A percentile compares a stretch with the other conserved stretches of the same genome.
Evolutionary conservation across 2,113 vertebrate genomes (phyloP).

Genomic region (Ellobius talpinus): DNA sequence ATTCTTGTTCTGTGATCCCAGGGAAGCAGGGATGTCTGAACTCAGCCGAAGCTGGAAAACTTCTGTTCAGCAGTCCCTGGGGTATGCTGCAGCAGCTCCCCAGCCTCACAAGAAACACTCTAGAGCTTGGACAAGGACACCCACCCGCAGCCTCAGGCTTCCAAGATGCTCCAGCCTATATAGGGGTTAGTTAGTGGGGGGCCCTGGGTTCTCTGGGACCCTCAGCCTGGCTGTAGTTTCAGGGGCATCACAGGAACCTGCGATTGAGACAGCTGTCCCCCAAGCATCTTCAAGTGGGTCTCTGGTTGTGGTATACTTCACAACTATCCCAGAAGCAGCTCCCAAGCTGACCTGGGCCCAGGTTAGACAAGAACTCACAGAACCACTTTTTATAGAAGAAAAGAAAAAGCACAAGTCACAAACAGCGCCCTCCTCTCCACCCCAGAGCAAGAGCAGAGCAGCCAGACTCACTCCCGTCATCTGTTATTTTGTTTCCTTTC

Average conservation of each 20-base stretch:
- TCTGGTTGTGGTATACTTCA: rapidly evolving
- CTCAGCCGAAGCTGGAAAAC: rapidly evolving
- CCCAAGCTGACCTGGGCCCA: background rate
- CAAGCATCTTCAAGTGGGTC: rapidly evolving
- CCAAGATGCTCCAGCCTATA: rapidly evolving
- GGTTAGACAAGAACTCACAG: rapidly evolving
- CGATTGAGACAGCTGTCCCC: rapidly evolving
- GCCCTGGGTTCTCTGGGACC: background rate
- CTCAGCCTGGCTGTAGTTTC: background rate
- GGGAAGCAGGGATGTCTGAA: background rate
- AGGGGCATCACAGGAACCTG: background rate
- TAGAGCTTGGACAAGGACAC: background rate
- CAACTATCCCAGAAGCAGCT: rapidly evolving
- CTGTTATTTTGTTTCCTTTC: background rate
- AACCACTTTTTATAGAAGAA: rapidly evolving
- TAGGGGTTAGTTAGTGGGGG: background rate
- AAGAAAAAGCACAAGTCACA: rapidly evolving
- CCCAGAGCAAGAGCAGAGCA: rapidly evolving
- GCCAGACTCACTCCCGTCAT: rapidly evolving
- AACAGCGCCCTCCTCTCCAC: rapidly evolving
- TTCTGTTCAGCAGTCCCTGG: rapidly evolving
- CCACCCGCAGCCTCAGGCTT: background rate
- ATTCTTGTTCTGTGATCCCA: rapidly evolving
- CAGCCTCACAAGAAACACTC: rapidly evolving
- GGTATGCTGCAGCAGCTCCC: background rate